Conservation (phyloP, 1,140 invertebrate species). For the Antheraea mylitta region DNA sequence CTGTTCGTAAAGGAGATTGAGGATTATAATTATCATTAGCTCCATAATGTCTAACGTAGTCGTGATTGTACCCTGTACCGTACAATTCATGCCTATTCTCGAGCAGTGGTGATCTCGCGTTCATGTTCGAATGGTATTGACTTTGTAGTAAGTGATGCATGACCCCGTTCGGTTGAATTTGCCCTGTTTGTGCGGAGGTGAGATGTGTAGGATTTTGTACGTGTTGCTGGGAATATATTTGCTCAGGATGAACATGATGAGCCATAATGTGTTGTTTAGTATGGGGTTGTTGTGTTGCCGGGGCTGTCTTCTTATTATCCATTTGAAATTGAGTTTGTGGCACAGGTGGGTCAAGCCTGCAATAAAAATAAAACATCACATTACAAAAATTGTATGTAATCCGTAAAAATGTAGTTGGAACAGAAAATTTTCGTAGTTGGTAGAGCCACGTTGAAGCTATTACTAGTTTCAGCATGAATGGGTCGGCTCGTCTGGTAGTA, state of each 20-base stretch:
- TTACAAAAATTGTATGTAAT: not conserved
- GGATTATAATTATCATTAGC: constrained; percentile 71
- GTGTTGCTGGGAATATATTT: constrained; percentile 67
- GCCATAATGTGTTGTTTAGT: constrained; percentile 74
- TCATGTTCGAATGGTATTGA: constrained; percentile 71
- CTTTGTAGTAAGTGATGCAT: constrained; percentile 70
- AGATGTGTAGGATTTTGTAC: constrained; percentile 61
- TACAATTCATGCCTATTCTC: constrained; percentile 77
- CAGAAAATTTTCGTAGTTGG: too few species aligned
- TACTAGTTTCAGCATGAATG: too few species aligned
- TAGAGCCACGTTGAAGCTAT: too few species aligned
- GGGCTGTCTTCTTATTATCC: constrained; percentile 83
- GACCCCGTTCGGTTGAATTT: constrained; percentile 73
- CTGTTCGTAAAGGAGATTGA: constrained; percentile 55
- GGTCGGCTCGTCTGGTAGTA: too few species aligned
- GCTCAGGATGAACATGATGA: constrained; percentile 72
- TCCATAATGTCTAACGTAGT: constrained; percentile 69
- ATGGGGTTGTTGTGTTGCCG: constrained; percentile 71
- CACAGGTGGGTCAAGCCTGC: constrained; percentile 84
- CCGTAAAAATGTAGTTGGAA: too few species aligned
- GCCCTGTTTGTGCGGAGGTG: constrained; percentile 73
- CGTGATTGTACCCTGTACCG: constrained; percentile 64
- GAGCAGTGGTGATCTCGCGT: constrained; percentile 71
- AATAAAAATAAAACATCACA: constrained; percentile 56
- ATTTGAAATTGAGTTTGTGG: constrained; percentile 81